A percentile compares a stretch with the other conserved stretches of the same genome.
Evolutionary conservation across 2,797 vertebrate species (phyloP).

Genomic region (Tympanoctomys barrerae): DNA sequence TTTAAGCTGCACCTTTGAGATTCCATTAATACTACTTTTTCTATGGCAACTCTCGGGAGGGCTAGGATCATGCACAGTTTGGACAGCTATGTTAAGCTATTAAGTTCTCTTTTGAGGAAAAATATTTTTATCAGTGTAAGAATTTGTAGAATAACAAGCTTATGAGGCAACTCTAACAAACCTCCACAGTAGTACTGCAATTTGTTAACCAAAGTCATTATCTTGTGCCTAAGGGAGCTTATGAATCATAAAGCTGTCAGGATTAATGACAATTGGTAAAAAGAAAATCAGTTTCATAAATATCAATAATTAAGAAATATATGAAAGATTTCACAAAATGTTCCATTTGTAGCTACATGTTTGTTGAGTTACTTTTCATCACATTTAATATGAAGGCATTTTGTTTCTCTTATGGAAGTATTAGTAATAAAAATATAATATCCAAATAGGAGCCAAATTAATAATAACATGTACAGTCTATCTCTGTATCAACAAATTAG

Average conservation of each 20-base stretch:
- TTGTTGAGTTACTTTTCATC: not conserved
- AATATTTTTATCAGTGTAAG: conserved; percentile 36
- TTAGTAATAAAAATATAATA: conserved; percentile 26
- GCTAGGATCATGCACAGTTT: not conserved
- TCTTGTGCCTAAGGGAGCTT: not conserved
- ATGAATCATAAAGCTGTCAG: conserved; percentile 29
- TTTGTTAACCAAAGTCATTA: conserved; percentile 52
- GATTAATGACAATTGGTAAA: conserved; percentile 47
- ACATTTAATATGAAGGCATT: conserved; percentile 23
- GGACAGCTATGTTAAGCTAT: not conserved
- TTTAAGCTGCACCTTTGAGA: not conserved
- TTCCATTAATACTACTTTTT: not conserved
- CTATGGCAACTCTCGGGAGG: not conserved
- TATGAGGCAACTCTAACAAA: conserved; percentile 49
- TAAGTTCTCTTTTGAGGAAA: conserved; percentile 32
- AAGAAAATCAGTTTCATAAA: conserved; percentile 57
- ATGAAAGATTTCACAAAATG: conserved; percentile 37
- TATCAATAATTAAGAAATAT: conserved; percentile 48
- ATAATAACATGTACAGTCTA: not conserved
- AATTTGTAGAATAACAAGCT: conserved; percentile 24
- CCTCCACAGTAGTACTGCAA: not conserved
- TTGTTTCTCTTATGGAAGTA: conserved; percentile 14
- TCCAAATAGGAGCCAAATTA: conserved; percentile 29
- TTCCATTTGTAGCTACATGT: not conserved
- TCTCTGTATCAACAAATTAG: not conserved